Evolutionary conservation across 2,888 invertebrate species (phyloP).

Genomic region (Caenorhabditis afra): DNA sequence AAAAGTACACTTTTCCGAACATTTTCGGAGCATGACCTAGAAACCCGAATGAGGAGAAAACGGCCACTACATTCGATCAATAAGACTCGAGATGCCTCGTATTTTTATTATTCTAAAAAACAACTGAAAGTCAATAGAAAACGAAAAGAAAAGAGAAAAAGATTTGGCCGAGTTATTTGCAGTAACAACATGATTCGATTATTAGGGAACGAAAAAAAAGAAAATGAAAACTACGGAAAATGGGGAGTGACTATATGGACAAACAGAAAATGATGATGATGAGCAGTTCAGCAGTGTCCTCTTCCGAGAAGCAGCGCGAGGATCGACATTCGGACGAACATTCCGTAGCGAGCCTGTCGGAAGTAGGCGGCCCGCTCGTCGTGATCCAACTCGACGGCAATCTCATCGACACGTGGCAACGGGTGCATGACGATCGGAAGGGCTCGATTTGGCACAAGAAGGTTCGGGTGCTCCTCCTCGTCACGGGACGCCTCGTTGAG

Average conservation of each 20-base stretch:
- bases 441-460: conserved; percentile 58
- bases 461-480: conserved; percentile 28
- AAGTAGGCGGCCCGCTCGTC: conserved; percentile 98
- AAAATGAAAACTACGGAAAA: neutral
- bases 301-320: conserved; percentile 90
- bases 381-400: conserved; percentile 93
- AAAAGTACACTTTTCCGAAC: neutral
- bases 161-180: neutral
- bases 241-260: conserved; percentile 16
- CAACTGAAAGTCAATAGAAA: neutral
- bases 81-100: neutral
- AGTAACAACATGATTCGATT: conserved; percentile 7
- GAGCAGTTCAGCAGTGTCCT: conserved; percentile 38
- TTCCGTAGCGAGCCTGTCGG: conserved; percentile 96
- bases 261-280: conserved; percentile 2
- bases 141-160: neutral
- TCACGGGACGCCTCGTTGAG: conserved; percentile 86
- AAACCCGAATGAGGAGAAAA: neutral
- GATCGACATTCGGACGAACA: conserved; percentile 98
- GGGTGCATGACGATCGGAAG: conserved; percentile 89
- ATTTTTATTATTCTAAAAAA: neutral
- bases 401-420: conserved; percentile 93
- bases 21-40: no score
- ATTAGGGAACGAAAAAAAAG: neutral
- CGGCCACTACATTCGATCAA: conserved; percentile 4